Percentiles rank a stretch among this genome's conserved stretches.
These are phyloP conservation scores for Allygus modestus DNA, from an alignment of 2,888 invertebrate genomes.

Conservation along the genomic window DNA sequence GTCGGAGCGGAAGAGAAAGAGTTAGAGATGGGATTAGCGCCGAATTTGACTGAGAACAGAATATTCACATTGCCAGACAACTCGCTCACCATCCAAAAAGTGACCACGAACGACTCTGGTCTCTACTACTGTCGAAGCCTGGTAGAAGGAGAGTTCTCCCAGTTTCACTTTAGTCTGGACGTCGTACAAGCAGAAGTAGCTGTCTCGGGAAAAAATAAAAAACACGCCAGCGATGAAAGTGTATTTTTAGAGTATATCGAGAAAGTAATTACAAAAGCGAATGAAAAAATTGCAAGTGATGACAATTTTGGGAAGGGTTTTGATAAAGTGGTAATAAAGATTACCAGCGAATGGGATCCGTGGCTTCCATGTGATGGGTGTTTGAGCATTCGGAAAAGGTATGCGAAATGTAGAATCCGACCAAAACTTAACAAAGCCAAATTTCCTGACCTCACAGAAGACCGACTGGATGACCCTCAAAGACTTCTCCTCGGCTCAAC, in stretches of 20 bases:
- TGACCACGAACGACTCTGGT: not conserved
- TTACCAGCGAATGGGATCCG: conserved; percentile 47
- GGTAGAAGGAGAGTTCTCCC: not conserved
- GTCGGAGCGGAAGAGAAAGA: not conserved
- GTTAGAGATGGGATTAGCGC: not conserved
- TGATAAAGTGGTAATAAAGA: conserved; percentile 18
- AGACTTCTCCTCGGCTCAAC: not conserved
- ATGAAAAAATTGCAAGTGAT: not conserved
- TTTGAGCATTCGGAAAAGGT: not conserved
- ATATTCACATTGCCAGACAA: conserved; percentile 14
- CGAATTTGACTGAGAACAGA: conserved; percentile 18
- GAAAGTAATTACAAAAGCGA: not conserved
- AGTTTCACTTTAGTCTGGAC: conserved; percentile 29
- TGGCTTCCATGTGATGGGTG: conserved; percentile 45
- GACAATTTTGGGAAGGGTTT: not conserved
- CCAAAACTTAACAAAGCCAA: conserved; percentile 1
- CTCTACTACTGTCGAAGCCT: conserved; percentile 22
- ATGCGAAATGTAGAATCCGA: conserved; percentile 30
- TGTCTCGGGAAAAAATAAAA: not conserved
- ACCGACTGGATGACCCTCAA: not conserved
- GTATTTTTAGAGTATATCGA: not conserved
- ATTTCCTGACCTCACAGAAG: not conserved
- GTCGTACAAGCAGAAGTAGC: conserved; percentile 3
- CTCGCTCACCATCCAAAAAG: conserved; percentile 20
- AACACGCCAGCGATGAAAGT: not conserved